Conservation (phyloP, 2,888 invertebrate species). For the Lithophane leautieri region DNA sequence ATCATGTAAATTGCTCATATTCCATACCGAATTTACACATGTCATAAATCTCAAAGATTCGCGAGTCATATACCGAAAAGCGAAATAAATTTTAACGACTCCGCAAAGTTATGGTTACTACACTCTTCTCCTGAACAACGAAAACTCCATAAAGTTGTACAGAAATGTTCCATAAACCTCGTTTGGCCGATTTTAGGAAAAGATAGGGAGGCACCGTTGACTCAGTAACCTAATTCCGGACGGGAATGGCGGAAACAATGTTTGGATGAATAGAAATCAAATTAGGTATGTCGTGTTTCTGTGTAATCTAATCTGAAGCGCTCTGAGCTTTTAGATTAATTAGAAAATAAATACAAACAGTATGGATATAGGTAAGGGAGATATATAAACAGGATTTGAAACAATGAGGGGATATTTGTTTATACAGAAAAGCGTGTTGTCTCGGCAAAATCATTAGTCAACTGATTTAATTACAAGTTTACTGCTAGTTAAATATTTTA, state of each 20-base stretch:
- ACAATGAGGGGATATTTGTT: background rate
- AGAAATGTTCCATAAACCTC: conserved; percentile 73
- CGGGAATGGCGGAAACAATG: conserved; percentile 53
- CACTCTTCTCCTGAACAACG: conserved; percentile 57
- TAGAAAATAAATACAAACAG: conserved; percentile 46
- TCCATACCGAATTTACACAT: conserved; percentile 48
- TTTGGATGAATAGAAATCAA: conserved; percentile 56
- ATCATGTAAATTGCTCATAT: conserved; percentile 20
- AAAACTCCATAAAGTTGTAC: conserved; percentile 65
- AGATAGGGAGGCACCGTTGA: conserved; percentile 66
- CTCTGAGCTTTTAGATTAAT: conserved; percentile 58
- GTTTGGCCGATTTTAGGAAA: conserved; percentile 66
- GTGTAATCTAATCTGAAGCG: conserved; percentile 47
- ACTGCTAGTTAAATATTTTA: background rate
- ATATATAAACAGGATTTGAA: background rate
- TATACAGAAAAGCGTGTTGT: background rate
- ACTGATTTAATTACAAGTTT: background rate
- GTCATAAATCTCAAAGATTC: conserved; percentile 68
- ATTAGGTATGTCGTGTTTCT: conserved; percentile 52
- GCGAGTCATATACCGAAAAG: conserved; percentile 58
- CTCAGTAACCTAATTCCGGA: conserved; percentile 73
- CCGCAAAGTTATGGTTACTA: conserved; percentile 68
- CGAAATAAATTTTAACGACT: conserved; percentile 70
- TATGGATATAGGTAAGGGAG: background rate
- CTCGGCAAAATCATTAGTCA: background rate